Evolutionary conservation across 2,888 invertebrate genomes (phyloP), one percentile per base, ranked within the genome.

Genomic region (Campopleginae sp.): DNA sequence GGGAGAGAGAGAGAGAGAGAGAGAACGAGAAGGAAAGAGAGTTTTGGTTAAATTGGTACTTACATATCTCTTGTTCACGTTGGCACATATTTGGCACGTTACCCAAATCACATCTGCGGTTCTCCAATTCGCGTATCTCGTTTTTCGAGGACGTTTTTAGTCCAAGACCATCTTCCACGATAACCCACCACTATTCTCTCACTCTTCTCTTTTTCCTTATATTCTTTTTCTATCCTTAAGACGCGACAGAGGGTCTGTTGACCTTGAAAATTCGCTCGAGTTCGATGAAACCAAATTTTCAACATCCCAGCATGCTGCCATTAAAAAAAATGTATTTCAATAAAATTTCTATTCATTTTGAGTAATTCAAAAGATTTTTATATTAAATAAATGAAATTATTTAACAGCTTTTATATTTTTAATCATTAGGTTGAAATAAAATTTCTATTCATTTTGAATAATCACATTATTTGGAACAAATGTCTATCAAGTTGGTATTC

Each of bases 11-110:
- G 46, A 68, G 65, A 23, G 51, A 61, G 48, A 78, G 66, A 61
- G 51, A 83, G 54, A 68, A 51, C 10, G 31, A 68, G 74, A 46
- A 66, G 31, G 75, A 75, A 46, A 70, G 83, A 80, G 77, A 80
- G 88, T 90, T 87, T 88, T 87, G 89, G 89, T 90, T 91, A 91
- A 90, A 91, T 91, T 90, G 90, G 91, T 91, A 90, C 90, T 91
- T 90, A 89, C 90, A 90, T 91, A 91, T 91, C 89, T 91, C 90
- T 91, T 89, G 89, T 90, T 89, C 89, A 84, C 88, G 89, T 88
- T 91, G 91, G 90, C 91, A 91, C 90, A 91, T 91, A 91, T 91
- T 91, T 91, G 91, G 91, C 91, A 91, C 90, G 88, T 86, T 88
- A 88, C 88, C 88, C 89, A 85, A 75, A 87, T 86, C 89, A 88